phyloP scores from a whole-genome alignment of 2,888 invertebrate genomes.

The Meliscaeva auricollis region DNA sequence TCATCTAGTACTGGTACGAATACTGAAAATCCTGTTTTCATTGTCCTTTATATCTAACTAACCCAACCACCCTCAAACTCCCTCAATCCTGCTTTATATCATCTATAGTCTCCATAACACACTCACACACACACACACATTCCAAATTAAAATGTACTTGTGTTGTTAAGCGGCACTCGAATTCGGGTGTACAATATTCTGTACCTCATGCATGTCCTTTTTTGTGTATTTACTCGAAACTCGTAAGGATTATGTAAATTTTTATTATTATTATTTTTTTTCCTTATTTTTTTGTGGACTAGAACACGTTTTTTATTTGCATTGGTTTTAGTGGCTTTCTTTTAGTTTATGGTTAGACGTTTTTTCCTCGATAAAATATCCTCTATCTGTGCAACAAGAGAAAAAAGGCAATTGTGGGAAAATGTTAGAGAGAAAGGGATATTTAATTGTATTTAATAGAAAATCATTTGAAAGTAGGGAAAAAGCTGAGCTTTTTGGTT shows the following conservation, averaged over 20 bases:
- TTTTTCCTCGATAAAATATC: slow-evolving; percentile 39
- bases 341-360: slow-evolving; percentile 50
- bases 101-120: slow-evolving; percentile 25
- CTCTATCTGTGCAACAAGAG: slow-evolving; percentile 52
- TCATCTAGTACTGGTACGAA: slow-evolving; percentile 75
- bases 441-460: slow-evolving; percentile 10
- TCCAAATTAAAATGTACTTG: slow-evolving; percentile 73
- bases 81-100: slow-evolving; percentile 20
- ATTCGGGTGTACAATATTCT: slow-evolving; percentile 75
- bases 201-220: slow-evolving; percentile 75
- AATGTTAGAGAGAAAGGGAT: slow-evolving; percentile 27
- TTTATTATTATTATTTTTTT: slow-evolving; percentile 70
- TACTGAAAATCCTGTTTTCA: slow-evolving; percentile 74
- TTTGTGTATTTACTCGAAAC: slow-evolving; percentile 61
- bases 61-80: slow-evolving; percentile 9
- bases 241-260: slow-evolving; percentile 76
- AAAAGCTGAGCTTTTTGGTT: neutral
- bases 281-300: slow-evolving; percentile 46
- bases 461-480: slow-evolving; percentile 1
- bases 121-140: slow-evolving; percentile 20
- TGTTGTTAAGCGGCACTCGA: slow-evolving; percentile 75
- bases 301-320: slow-evolving; percentile 69
- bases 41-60: slow-evolving; percentile 63
- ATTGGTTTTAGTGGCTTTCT: slow-evolving; percentile 55
- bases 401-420: slow-evolving; percentile 40